A percentile compares a stretch with the other conserved stretches of the same genome.
Conservation (phyloP, 1,140 invertebrate species). For the Atta colombica region DNA sequence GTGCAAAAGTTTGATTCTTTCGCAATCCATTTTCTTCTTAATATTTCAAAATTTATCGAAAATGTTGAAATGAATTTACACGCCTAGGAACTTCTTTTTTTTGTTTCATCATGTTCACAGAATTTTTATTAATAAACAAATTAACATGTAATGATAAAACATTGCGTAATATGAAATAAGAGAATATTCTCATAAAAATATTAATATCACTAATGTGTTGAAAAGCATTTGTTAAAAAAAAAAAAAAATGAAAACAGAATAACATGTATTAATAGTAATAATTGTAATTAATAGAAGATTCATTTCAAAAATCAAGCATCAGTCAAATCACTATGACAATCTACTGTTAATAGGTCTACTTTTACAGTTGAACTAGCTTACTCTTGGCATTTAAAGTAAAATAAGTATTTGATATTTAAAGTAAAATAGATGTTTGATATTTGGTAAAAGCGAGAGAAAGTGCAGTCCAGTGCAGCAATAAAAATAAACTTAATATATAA, state of each 20-base stretch:
- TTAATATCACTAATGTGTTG: not conserved
- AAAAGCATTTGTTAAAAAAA: not conserved
- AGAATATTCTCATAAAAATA: not conserved
- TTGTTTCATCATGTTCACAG: not conserved
- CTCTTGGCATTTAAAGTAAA: too few species aligned
- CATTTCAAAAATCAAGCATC: too few species aligned
- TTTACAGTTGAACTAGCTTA: too few species aligned
- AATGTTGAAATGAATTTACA: not conserved
- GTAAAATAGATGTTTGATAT: too few species aligned
- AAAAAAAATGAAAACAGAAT: not conserved
- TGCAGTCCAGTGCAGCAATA: too few species aligned
- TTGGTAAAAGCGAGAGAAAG: too few species aligned
- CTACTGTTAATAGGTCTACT: not conserved
- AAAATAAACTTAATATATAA: not conserved
- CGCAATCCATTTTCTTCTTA: not conserved
- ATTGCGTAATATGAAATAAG: not conserved
- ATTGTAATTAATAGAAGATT: not conserved
- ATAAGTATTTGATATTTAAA: too few species aligned
- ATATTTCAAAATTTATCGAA: not conserved
- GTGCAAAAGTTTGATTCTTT: not conserved
- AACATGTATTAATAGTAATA: not conserved
- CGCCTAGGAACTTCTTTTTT: not conserved
- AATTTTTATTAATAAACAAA: not conserved
- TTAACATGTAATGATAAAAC: not conserved
- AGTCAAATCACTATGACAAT: not conserved